Percentiles rank a stretch among this genome's conserved stretches.
Conservation (phyloP, 1,140 invertebrate genomes). For the Hycleus phaleratus region DNA sequence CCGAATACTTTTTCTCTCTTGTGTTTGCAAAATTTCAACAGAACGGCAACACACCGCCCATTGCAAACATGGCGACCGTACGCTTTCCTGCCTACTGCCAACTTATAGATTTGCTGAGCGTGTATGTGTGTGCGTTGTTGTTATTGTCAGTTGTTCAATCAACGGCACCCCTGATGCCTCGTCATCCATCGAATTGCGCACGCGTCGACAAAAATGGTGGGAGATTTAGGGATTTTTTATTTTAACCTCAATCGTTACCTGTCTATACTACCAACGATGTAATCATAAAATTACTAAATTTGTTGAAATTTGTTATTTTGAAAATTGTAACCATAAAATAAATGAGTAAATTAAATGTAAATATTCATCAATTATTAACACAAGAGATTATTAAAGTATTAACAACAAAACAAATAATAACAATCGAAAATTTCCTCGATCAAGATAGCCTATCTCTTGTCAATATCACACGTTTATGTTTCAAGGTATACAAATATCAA, state of each 20-base stretch:
- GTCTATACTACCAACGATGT: no score
- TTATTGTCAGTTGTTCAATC: background rate
- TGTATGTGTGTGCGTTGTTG: background rate
- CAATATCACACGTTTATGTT: slow-evolving; percentile 38
- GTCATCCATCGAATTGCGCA: background rate
- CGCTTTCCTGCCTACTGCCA: background rate
- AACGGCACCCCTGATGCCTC: background rate
- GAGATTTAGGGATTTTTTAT: no score
- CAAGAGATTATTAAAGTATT: slow-evolving; percentile 45
- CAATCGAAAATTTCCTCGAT: slow-evolving; percentile 51
- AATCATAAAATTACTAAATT: background rate
- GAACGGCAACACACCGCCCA: slow-evolving; percentile 47
- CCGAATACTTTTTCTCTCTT: slow-evolving; percentile 19
- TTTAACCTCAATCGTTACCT: no score
- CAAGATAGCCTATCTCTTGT: slow-evolving; percentile 44
- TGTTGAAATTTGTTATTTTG: background rate
- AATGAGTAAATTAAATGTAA: slow-evolving; percentile 43
- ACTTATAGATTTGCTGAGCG: background rate
- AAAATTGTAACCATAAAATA: background rate
- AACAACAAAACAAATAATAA: slow-evolving; percentile 46
- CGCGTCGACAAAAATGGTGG: background rate
- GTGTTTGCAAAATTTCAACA: slow-evolving; percentile 27
- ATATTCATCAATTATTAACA: slow-evolving; percentile 41
- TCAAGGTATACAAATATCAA: slow-evolving; percentile 39
- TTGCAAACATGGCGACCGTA: slow-evolving; percentile 52